A percentile compares a stretch with the other conserved stretches of the same genome.
These are phyloP conservation scores for Pteronotus mesoamericanus DNA, from an alignment of 2,797 vertebrate genomes.

Conservation along the genomic window DNA sequence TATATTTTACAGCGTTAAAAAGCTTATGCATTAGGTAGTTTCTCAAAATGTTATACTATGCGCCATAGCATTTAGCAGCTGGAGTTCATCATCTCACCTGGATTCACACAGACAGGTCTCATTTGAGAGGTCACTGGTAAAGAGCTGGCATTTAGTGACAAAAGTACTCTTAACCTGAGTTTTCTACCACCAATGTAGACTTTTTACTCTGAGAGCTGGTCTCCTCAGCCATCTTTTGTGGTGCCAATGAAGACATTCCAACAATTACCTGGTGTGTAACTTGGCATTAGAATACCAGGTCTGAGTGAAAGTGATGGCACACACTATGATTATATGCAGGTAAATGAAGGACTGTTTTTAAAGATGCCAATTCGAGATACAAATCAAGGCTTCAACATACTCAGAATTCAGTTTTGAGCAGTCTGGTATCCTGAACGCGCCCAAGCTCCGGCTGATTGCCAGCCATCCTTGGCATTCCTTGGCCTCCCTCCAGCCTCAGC, in stretches of 20 bases:
- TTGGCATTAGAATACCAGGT: neutral
- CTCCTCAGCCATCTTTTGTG: neutral
- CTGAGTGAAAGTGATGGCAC: neutral
- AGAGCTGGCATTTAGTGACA: neutral
- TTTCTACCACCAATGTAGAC: neutral
- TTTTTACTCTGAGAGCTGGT: neutral
- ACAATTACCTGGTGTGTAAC: neutral
- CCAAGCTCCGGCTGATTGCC: neutral
- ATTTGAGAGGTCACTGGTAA: neutral
- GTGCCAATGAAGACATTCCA: neutral
- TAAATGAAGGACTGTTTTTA: neutral
- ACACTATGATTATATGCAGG: neutral
- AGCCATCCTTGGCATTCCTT: neutral
- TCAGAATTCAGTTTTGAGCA: slow-evolving; percentile 28
- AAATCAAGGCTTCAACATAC: slow-evolving; percentile 37
- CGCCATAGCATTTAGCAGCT: neutral
- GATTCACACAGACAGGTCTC: neutral
- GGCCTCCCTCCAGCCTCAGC: neutral
- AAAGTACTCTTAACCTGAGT: neutral
- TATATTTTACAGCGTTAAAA: slow-evolving; percentile 52
- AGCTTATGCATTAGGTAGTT: slow-evolving; percentile 50
- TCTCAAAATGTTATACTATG: slow-evolving; percentile 11
- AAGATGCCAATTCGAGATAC: slow-evolving; percentile 21
- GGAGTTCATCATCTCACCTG: neutral
- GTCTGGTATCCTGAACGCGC: neutral